phyloP scores from a whole-genome alignment of 2,113 vertebrate genomes.

The Hippocampus comes region DNA sequence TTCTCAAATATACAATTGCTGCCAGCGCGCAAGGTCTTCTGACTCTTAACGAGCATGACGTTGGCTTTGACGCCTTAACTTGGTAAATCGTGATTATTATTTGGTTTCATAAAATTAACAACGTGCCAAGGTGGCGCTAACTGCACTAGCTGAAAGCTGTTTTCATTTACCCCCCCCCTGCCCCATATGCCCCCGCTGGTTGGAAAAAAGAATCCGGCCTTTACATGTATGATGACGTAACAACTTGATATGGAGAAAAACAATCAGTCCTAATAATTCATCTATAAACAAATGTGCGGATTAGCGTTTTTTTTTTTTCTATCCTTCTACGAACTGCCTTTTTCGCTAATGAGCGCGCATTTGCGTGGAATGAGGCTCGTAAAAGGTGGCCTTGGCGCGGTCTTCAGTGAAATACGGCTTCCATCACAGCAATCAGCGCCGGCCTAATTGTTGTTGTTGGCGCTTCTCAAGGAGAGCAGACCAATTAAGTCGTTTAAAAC shows the following conservation, averaged over 20 bases:
- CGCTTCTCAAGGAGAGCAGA: conserved; percentile 69
- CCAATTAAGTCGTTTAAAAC: conserved; percentile 77
- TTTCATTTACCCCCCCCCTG: not conserved
- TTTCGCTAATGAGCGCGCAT: conserved; percentile 51
- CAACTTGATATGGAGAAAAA: conserved; percentile 4
- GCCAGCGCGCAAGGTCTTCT: no score
- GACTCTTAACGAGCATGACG: not conserved
- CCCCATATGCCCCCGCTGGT: not conserved
- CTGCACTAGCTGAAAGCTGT: not conserved
- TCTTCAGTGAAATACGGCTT: conserved; percentile 61
- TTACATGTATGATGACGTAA: not conserved
- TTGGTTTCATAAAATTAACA: not conserved
- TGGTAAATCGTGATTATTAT: not conserved
- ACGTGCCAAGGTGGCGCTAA: not conserved
- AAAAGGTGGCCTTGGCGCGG: conserved; percentile 56
- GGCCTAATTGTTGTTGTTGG: conserved; percentile 75
- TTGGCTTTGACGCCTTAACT: not conserved
- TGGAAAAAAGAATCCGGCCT: not conserved
- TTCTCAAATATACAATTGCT: no score
- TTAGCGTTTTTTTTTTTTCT: conserved; percentile 17
- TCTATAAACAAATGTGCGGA: conserved; percentile 15
- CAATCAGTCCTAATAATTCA: conserved; percentile 31
- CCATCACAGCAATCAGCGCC: conserved; percentile 73
- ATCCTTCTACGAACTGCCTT: not conserved
- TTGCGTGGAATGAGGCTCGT: conserved; percentile 53